phyloP scores from a whole-genome alignment of 92 coral and sea anemone species.

The Palythoa caribaeorum region DNA sequence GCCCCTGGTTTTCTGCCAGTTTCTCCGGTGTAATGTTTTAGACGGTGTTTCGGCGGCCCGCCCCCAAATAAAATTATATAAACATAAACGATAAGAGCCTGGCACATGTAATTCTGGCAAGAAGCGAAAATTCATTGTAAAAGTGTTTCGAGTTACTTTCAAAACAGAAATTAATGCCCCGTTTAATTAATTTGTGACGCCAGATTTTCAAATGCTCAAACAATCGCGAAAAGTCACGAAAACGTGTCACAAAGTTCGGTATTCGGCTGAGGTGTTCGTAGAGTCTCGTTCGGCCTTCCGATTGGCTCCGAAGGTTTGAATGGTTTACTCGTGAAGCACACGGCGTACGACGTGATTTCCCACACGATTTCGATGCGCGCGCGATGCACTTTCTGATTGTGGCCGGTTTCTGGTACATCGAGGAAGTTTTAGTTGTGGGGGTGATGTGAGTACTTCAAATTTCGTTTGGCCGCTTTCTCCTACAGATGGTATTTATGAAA shows the following conservation, averaged over 20 bases:
- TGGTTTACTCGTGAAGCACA: not conserved
- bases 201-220: too few species aligned
- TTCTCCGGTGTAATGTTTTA: too few species aligned
- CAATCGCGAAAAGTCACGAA: not conserved
- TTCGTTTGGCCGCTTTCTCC: not conserved
- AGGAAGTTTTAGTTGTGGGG: not conserved
- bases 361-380: not conserved
- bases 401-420: not conserved
- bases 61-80: too few species aligned
- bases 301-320: not conserved
- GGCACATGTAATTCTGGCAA: too few species aligned
- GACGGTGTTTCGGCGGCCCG: too few species aligned
- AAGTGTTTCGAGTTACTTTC: too few species aligned
- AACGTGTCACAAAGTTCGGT: not conserved
- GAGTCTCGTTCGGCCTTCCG: not conserved
- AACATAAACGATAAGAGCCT: too few species aligned
- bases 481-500: constrained; percentile 45
- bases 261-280: not conserved
- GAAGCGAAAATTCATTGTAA: too few species aligned
- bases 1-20: too few species aligned
- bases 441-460: not conserved
- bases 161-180: too few species aligned
- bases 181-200: too few species aligned
- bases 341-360: not conserved
- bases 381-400: not conserved